Evolutionary conservation across 2,797 vertebrate species (phyloP), one percentile per base, ranked within the genome.

Genomic region (Gila robusta): DNA sequence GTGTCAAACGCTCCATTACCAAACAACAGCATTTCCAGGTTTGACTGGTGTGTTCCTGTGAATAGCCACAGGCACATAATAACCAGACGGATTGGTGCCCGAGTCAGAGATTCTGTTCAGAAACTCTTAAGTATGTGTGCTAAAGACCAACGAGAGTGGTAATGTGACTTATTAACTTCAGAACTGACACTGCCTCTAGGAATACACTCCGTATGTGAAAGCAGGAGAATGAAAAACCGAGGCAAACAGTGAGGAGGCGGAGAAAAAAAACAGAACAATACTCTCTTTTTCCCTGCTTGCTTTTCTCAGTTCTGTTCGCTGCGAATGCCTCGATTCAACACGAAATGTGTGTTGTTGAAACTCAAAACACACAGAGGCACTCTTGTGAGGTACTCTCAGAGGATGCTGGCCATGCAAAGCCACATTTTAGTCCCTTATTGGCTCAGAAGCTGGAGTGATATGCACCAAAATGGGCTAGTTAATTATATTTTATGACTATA

Each of bases 121-220:
- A 89, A 56, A 74, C 80, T 89, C 90, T 92, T 91, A 94, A 94
- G 94, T 93, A 94, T 88, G 91, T 91, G 89, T 78, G 85, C 91
- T 74, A 81, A 92, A 91, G 74, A 90, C 90, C 83, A 87, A 76
- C 73, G 59, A 78, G 79, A 79, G 79, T 49, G 59, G 67, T 83
- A 85, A 83, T 64, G 80, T 69, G 56, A 76, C 82, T 87, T 89
- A 88, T 89, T 85, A 91, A 69, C 82, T 88, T 28, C 54, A 1
- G 73, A 67, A 77, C 59, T 86, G 88, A 89, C 83, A 82, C 80
- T 26, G 85, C 81, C 88, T 89, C 72, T 17, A 79, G 79, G 66
- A 83, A 86, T 32, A 85, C 81, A 73, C 64, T 37, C 54, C 14
- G 28, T 26, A n/a, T 56, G 41, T n/a, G 82, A 85, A 32, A 79